phyloP scores from a whole-genome alignment of 2,113 vertebrate genomes.

The Otus sunia region DNA sequence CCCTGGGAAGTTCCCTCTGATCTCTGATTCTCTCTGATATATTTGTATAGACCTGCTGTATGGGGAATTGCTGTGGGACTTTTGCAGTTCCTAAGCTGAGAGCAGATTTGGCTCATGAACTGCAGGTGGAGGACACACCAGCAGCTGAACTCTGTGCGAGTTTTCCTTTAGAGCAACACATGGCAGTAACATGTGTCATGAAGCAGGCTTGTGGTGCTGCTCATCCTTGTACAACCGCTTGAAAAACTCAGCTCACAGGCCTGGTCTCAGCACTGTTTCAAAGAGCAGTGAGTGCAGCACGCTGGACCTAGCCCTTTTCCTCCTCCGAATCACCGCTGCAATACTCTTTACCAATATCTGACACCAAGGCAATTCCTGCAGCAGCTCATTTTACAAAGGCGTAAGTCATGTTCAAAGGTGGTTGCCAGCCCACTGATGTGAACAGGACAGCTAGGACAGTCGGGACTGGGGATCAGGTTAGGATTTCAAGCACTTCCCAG shows the following conservation, averaged over 20 bases:
- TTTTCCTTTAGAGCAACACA: background rate
- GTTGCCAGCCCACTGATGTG: background rate
- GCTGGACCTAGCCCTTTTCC: background rate
- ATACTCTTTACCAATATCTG: background rate
- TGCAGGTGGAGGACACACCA: background rate
- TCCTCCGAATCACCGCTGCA: background rate
- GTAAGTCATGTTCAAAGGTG: background rate
- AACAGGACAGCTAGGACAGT: background rate
- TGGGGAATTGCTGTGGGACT: accelerated
- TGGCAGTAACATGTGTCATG: accelerated
- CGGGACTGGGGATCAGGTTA: background rate
- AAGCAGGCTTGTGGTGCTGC: background rate
- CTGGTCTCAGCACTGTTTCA: background rate
- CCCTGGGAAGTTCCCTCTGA: background rate
- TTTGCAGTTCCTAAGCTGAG: background rate
- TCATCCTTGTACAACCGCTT: background rate
- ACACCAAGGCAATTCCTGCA: background rate
- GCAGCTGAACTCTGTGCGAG: background rate
- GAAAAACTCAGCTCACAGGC: background rate
- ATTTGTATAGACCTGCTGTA: background rate
- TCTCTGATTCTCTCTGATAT: background rate
- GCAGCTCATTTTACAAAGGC: background rate
- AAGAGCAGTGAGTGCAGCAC: background rate
- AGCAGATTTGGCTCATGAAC: background rate
- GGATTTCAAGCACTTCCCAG: background rate